phyloP scores from a whole-genome alignment of 92 coral and sea anemone species.

The Isaurus tuberculatus region DNA sequence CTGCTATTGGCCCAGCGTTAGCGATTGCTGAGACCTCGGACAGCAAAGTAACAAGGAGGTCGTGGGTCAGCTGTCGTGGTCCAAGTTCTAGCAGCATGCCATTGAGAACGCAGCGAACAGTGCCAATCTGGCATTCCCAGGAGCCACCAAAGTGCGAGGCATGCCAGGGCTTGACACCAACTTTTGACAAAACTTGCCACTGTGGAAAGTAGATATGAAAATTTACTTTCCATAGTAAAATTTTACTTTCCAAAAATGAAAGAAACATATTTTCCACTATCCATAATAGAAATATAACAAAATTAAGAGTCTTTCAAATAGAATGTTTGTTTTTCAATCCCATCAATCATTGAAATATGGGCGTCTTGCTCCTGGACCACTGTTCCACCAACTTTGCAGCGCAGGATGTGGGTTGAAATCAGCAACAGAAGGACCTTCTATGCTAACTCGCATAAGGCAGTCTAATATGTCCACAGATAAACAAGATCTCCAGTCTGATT shows the following conservation, averaged over 20 bases:
- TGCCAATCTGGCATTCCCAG: not conserved
- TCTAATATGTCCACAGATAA: conserved; percentile 49
- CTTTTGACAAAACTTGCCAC: too few species aligned
- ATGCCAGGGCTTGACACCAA: too few species aligned
- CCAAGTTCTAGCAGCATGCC: not conserved
- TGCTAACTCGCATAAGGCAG: conserved; percentile 41
- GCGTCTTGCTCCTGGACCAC: conserved; percentile 46
- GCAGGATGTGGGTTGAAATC: conserved; percentile 45
- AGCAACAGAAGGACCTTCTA: conserved; percentile 45
- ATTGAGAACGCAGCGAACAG: not conserved
- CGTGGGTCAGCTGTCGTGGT: not conserved
- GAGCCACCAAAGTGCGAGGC: too few species aligned
- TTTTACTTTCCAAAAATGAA: too few species aligned
- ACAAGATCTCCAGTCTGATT: conserved; percentile 57
- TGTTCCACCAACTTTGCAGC: conserved; percentile 43
- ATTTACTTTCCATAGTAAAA: too few species aligned
- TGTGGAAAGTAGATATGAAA: too few species aligned
- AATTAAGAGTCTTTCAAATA: too few species aligned
- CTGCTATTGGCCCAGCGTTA: not conserved
- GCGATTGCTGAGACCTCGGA: not conserved
- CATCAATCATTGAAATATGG: conserved; percentile 50
- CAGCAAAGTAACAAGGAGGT: not conserved
- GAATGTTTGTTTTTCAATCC: too few species aligned
- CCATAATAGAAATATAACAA: too few species aligned
- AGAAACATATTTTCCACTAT: too few species aligned